Evolutionary conservation across 2,113 vertebrate genomes (phyloP), one percentile per base, ranked within the genome.

Genomic region (Pseudonaja textilis): DNA sequence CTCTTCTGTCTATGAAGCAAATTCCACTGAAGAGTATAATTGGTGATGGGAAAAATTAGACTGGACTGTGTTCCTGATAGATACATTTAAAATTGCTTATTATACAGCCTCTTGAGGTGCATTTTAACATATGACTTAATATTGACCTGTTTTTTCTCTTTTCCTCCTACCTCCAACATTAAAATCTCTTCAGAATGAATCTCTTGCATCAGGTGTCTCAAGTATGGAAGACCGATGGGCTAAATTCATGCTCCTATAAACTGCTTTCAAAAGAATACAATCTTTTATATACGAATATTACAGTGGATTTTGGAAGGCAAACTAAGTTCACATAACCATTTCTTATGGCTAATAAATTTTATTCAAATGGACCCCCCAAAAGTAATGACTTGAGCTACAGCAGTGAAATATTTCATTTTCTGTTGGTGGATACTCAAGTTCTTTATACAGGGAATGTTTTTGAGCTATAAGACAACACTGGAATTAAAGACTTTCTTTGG

Each of bases 221-320:
- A 89, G 98, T 97, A 0, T 99, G 99, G 99, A 98, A 93, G 92
- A 98, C 94, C 54, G 99, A 99, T 0, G 99, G 99, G 26, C 97
- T 99, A 61, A 99, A 97, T 64, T 98, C 98, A 87, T 99, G 99
- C 95, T 97, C 96, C 1, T 99, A 99, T 92, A 97, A 98, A 88
- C 97, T 98, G 47, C 92, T 99, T 20, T 98, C 98, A 0, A 91
- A 98, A 90, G 97, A 98, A 93, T 97, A 98, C 88, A 96, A 96
- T n/a, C 98, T 97, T 12, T 96, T 99, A 5, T 99, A 99, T 88
- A 89, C 98, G 91, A 99, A 99, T 92, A 94, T 99, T 93, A 99
- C 99, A 0, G 99, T 98, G 94, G 98, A 99, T 93, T 98, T 99
- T 45, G 94, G 93, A 2, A 4, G 1, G 45, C 91, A 96, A 90